Evolutionary conservation across 2,888 invertebrate genomes (phyloP), one percentile per base, ranked within the genome.

Genomic region (Cremastinae sp.): DNA sequence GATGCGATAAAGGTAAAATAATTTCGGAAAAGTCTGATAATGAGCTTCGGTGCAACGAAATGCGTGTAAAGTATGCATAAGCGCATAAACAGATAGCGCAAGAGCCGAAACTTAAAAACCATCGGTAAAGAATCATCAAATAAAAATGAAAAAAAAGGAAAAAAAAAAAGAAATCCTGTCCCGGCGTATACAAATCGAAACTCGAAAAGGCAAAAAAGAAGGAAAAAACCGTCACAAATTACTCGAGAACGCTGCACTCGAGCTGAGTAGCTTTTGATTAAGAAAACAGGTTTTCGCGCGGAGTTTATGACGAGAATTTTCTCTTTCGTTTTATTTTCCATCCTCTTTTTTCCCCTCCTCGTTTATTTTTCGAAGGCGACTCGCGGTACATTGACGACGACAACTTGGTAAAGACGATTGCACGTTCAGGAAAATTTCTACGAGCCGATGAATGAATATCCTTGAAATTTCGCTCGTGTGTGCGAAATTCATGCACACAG

Each of bases 281-380:
- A 76, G 76, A 76, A 76, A 76, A 76, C 76, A 73, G 76, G 76
- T 76, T 77, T 70, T 66, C 65, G 61, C 65, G 64, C 47, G 55
- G 58, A 53, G 65, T 76, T 74, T 70, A 70, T 68, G 77, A 62
- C 61, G 49, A 61, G 65, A 45, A 61, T 53, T 35, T n/a, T 14
- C 14, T 35, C 35, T 53, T 5, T 37, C 14, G 35, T 35, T 8
- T 37, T 12, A 35, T 55, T 12, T 47, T 39, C 49, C 16, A 28
- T 16, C 5, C 14, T 20, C 47, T 37, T 47, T 49, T 18, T 22
- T 28, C 28, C n/a, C 18, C 41, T 58, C 22, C 20, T 9, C 41
- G 41, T 22, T 51, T 39, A 51, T 43, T 55, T 59, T 39, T 35
- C 49, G 64, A 45, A 43, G 62, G 45, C 53, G 18, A 51, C 43